Percentiles rank a stretch among this genome's conserved stretches.
Evolutionary conservation across 2,113 vertebrate species (phyloP).

Genomic region (Pomatostomus ruficeps): DNA sequence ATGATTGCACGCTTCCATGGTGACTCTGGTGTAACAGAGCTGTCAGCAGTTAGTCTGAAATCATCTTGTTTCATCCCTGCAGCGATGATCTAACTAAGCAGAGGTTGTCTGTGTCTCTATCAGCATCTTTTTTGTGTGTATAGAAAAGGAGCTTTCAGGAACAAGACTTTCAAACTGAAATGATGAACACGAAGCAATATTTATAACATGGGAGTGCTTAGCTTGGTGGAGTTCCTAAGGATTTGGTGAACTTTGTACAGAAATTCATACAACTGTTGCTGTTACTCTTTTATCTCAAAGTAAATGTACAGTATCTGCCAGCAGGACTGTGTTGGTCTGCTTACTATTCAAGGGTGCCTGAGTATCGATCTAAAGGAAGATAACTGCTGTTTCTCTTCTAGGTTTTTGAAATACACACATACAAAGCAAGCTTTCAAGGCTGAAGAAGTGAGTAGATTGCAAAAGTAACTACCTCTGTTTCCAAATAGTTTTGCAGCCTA

Average conservation of each 20-base stretch:
- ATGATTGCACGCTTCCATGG: not conserved
- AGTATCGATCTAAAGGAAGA: not conserved
- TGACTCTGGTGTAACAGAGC: not conserved
- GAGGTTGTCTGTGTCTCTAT: not conserved
- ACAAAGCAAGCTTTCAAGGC: slow-evolving; percentile 97
- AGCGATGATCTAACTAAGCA: not conserved
- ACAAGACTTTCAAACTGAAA: not conserved
- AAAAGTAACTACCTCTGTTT: not conserved
- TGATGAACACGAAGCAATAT: not conserved
- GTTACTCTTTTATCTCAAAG: not conserved
- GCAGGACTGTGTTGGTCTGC: not conserved
- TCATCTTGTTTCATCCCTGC: not conserved
- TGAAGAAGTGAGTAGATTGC: slow-evolving; percentile 84
- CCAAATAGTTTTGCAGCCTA: not conserved
- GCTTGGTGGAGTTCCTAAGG: not conserved
- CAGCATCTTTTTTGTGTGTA: not conserved
- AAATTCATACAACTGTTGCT: not conserved
- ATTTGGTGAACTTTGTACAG: not conserved
- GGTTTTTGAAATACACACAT: slow-evolving; percentile 96
- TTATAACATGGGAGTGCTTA: not conserved
- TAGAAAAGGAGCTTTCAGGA: not conserved
- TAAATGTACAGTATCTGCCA: not conserved
- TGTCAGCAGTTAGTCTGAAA: not conserved
- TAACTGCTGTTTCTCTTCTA: slow-evolving; percentile 60
- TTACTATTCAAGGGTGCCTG: not conserved